Base-by-base conservation (phyloP, 2,888 invertebrate species). In the Xanthia icteritia region DNA sequence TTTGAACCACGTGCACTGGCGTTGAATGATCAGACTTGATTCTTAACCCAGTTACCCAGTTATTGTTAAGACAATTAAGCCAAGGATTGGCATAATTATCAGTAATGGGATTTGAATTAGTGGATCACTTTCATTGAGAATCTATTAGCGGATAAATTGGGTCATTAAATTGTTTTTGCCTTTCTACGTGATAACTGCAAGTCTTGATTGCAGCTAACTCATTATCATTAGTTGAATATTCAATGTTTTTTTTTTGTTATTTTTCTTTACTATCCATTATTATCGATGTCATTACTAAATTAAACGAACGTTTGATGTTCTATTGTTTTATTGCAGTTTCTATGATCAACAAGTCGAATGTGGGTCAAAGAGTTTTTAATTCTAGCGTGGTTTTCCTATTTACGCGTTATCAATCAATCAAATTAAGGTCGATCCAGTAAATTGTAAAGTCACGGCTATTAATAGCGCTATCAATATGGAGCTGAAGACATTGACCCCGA, bases 31-130 rank as follows among this genome's bases (percentile, higher is more conserved):
- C 73, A 45, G 51, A 48, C 17, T 68, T 69, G 70, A 85, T 75
- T 83, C 73, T 77, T 90, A 88, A 90, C 91, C 90, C 68, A 88
- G 66, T 90, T 81, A 80, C 87, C 90, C 71, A 88, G 76, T 86
- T 87, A 75, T 79, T 74, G 75, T 69, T 77, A 70, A 75, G 67
- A 68, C 64, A 75, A 86, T 86, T 83, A 73, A 82, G 27, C 42
- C 68, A 67, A 82, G 71, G 76, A 79, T 82, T 76, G 71, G 64
- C 68, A 58, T 76, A 58, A 73, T 81, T 78, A 77, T 78, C 48
- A 54, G 31, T 82, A 79, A 75, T 83, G 65, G 13, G 64, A 68
- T 86, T 79, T 64, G 27, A 61, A 71, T 65, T 27, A 54, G 27
- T 66, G 54, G 45, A 73, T 73, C 23, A 17, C 54, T 60, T 66